Conservation (phyloP, 2,113 vertebrate genomes). For the Ifrita kowaldi region DNA sequence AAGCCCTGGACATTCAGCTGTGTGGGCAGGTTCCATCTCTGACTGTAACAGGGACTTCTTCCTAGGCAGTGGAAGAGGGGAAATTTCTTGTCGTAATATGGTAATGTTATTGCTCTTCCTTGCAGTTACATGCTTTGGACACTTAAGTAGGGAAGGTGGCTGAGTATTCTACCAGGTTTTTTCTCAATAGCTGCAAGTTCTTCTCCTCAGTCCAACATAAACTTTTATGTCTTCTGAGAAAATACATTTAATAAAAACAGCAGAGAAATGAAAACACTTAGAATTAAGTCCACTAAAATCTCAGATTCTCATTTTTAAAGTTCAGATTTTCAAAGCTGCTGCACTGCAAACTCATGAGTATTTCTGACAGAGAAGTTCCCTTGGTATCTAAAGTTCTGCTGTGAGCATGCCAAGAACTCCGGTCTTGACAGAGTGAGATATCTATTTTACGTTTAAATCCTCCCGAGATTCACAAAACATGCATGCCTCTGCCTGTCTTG, state of each 20-base stretch:
- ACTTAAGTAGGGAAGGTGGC: not conserved
- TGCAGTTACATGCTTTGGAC: not conserved
- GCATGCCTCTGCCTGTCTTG: slow-evolving; percentile 2
- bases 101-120: not conserved
- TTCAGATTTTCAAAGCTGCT: not conserved
- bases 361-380: not conserved
- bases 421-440: slow-evolving; percentile 9
- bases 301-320: not conserved
- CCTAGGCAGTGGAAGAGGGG: not conserved
- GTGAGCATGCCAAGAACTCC: not conserved
- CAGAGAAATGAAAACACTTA: not conserved
- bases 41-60: not conserved
- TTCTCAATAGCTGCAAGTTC: not conserved
- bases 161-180: not conserved
- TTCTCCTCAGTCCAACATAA: not conserved
- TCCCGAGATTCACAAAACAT: not conserved
- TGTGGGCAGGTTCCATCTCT: not conserved
- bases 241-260: not conserved
- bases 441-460: slow-evolving; percentile 39
- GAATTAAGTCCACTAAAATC: not conserved
- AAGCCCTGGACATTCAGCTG: not conserved
- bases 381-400: not conserved
- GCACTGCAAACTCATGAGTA: not conserved
- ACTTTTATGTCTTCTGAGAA: not conserved
- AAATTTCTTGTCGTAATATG: not conserved